phyloP scores from a whole-genome alignment of 2,888 invertebrate species.

The Drosophila incognita region DNA sequence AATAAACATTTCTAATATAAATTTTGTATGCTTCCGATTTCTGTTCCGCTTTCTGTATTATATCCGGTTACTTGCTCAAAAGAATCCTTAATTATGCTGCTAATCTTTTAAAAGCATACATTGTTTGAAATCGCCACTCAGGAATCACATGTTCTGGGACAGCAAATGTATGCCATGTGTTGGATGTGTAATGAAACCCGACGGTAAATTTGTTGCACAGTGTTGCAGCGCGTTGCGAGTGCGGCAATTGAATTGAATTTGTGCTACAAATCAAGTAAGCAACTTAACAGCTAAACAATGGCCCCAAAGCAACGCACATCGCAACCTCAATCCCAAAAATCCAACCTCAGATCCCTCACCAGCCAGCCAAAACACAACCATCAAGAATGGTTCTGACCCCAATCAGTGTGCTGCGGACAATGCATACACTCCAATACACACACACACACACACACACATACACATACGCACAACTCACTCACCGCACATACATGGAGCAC shows the following conservation, averaged over 20 bases:
- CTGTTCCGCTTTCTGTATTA: not conserved
- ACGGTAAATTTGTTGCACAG: slow-evolving; percentile 60
- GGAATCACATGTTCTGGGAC: slow-evolving; percentile 3
- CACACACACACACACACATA: slow-evolving; percentile 2
- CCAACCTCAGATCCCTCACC: not conserved
- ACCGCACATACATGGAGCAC: slow-evolving; percentile 4
- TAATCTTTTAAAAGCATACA: not conserved
- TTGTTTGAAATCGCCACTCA: slow-evolving; percentile 5
- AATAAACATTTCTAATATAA: no score
- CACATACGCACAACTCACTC: slow-evolving; percentile 1
- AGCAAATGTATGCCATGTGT: slow-evolving; percentile 1
- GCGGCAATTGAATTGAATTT: slow-evolving; percentile 79
- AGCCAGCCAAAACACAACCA: slow-evolving; percentile 21
- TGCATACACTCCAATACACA: slow-evolving; percentile 21
- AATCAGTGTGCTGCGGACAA: slow-evolving; percentile 51
- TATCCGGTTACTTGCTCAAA: not conserved
- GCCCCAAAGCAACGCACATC: slow-evolving; percentile 53
- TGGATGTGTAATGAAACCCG: slow-evolving; percentile 32
- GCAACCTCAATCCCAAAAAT: slow-evolving; percentile 4
- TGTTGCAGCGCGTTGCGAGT: slow-evolving; percentile 40
- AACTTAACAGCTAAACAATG: slow-evolving; percentile 79
- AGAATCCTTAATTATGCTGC: not conserved
- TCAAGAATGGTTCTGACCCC: slow-evolving; percentile 35
- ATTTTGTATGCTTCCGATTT: not conserved
- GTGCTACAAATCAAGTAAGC: slow-evolving; percentile 79